Base-by-base conservation (phyloP, 2,797 vertebrate species). In the Coregonus sp. region DNA sequence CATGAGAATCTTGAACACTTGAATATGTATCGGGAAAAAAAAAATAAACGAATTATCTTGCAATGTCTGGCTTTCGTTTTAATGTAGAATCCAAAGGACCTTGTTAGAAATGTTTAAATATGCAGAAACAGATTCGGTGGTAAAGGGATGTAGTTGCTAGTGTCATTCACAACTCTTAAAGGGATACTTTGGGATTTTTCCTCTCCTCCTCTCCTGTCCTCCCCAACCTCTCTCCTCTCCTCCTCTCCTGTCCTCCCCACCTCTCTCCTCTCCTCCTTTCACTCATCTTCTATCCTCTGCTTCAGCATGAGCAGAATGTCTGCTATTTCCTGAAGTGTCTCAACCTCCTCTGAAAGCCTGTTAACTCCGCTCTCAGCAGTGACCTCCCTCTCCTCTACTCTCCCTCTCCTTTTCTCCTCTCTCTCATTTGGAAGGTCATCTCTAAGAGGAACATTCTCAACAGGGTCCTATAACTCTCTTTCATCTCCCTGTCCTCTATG, bases 21-120 rank as follows among this genome's bases (percentile, higher is more conserved):
- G 84, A 84, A 85, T 83, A 86, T 96, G 92, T 96, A 93, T 93
- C 89, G 88, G 90, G 92, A 89, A 87, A 47, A 87, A 93, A 90
- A 93, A 92, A 90, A 93, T 78, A 79, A 82, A 85, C 77, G 0
- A 77, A 81, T 80, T 88, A 82, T 82, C 81, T 74, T 52, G 9
- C 40, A 3, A 11, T 47, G 6, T 70, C 69, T 75, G 65, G 51
- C 12, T 91, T 90, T 83, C 85, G 84, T 90, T n/a, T 84, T 47
- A 37, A 47, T 74, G 3, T 3, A 7, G 12, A 29, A 37, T 63
- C 59, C 37, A 9, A 14, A 40, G 2, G 59, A n/a, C 35, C 12
- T 25, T 6, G 72, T 25, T 37, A 20, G 11, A 63, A 29, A 63
- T 25, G 15, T 50, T 12, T n/a, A 56, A 59, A 63, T 70, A 35